phyloP scores from a whole-genome alignment of 2,113 vertebrate species.

The Acanthisitta chloris region DNA sequence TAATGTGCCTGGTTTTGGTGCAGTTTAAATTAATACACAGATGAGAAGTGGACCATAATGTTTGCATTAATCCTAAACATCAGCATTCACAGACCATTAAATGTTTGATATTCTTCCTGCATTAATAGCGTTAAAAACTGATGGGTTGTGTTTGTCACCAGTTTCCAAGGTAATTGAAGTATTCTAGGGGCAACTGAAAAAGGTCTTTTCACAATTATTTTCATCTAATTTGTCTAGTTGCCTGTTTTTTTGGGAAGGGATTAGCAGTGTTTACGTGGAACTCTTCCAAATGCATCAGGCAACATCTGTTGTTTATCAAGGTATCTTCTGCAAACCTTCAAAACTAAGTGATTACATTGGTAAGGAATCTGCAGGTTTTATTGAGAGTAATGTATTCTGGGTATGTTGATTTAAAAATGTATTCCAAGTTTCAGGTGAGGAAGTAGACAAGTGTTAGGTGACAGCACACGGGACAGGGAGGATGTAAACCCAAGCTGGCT shows the following conservation, averaged over 20 bases:
- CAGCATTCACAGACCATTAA: not conserved
- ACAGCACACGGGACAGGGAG: not conserved
- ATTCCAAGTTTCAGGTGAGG: not conserved
- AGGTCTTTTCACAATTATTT: not conserved
- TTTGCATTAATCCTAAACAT: not conserved
- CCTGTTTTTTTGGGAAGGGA: not conserved
- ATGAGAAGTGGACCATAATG: not conserved
- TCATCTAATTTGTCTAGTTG: not conserved
- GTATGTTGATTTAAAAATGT: not conserved
- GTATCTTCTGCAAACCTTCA: not conserved
- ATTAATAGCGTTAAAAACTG: not conserved
- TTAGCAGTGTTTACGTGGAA: not conserved
- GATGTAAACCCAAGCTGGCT: not conserved
- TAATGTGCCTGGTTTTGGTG: not conserved
- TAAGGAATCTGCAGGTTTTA: not conserved
- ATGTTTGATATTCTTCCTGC: not conserved
- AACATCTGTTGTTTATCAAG: not conserved
- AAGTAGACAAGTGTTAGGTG: not conserved
- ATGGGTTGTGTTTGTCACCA: not conserved
- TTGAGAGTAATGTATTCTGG: not conserved
- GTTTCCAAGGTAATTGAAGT: not conserved
- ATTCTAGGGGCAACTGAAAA: not conserved
- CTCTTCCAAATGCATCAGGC: not conserved
- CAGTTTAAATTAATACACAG: not conserved
- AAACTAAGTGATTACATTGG: not conserved